Evolutionary conservation across 2,888 invertebrate species (phyloP).

Genomic region (Tolmerus cingulatus): DNA sequence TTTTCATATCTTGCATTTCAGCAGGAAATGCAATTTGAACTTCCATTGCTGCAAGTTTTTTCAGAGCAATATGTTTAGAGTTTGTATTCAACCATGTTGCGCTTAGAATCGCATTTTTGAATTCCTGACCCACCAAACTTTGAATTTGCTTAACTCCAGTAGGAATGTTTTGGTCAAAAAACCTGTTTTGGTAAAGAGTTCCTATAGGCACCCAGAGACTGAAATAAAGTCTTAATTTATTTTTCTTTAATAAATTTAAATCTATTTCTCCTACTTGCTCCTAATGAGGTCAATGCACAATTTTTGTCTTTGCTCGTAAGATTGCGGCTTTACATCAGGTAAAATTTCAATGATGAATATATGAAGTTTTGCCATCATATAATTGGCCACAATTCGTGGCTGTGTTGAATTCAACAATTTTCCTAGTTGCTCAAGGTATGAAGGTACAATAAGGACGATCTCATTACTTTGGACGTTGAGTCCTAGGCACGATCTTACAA

Average conservation of each 20-base stretch:
- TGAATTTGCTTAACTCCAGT: background rate
- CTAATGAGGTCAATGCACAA: slow-evolving; percentile 21
- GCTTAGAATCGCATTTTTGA: background rate
- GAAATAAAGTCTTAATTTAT: background rate
- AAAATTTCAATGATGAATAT: background rate
- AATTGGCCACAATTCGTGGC: slow-evolving; percentile 6
- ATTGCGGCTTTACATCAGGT: background rate
- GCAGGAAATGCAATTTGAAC: slow-evolving; percentile 12
- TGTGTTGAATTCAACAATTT: background rate
- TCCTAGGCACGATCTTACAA: slow-evolving; percentile 13
- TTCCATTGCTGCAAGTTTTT: background rate
- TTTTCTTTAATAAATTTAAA: background rate
- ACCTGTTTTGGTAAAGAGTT: background rate
- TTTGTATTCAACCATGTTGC: slow-evolving; percentile 9
- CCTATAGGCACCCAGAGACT: slow-evolving; percentile 8
- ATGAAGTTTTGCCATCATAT: slow-evolving; percentile 30
- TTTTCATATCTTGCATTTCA: background rate
- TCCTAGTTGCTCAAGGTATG: background rate
- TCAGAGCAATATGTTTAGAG: background rate
- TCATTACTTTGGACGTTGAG: background rate
- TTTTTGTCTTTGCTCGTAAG: slow-evolving; percentile 6
- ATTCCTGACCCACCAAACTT: background rate
- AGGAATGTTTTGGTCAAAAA: background rate
- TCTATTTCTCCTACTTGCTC: background rate
- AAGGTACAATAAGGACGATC: background rate